Evolutionary conservation across 37 sponge, comb jelly and placozoan species (phyloP), one percentile per base, ranked within the genome.

Genomic region (Axinella damicornis): DNA sequence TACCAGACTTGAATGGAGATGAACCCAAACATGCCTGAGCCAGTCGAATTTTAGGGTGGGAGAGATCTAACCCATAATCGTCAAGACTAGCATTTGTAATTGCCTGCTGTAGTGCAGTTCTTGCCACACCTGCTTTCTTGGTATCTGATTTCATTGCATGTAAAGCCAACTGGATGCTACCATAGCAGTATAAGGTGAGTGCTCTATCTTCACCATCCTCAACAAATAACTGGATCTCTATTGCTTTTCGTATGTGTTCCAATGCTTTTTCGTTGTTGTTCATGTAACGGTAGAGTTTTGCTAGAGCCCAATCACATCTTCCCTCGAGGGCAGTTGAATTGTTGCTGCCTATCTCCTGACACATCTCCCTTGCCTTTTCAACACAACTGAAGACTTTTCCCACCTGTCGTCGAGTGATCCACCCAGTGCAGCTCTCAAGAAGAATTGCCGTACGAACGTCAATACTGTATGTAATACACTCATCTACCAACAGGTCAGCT

Each of bases 21-120:
- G 75, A 74, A 2, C 75, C 75, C 1, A 74, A 59, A 24, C 27
- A 74, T 36, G 56, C 2, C 58, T 74, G 75, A 19, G 75, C 75
- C 17, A 74, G 75, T 56, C 75, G n/a, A 11, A 74, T 74, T 15
- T 6, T 2, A 19, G 75, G 53, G 27, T 74, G 75, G 2, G 75
- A 56, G 1, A 68, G 54, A 69, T 69, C 69, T 38, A 60, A 56
- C 15, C 83, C 83, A 53, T n/a, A 68, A 14, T 82, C 83, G 1
- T 57, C 71, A 71, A 19, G 12, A 6, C 73, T 32, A n/a, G 66
- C 69, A 46, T 46, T 21, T 22, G 39, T 39, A 37, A 69, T 60
- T 19, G 68, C 71, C 2, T 13, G 30, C 32, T 54, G 72, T 2
- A 53, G 70, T 1, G 62, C 13, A n/a, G 16, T 25, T 16, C 56